Evolutionary conservation across 2,113 vertebrate genomes (phyloP).

Genomic region (Nematolebias whitei): DNA sequence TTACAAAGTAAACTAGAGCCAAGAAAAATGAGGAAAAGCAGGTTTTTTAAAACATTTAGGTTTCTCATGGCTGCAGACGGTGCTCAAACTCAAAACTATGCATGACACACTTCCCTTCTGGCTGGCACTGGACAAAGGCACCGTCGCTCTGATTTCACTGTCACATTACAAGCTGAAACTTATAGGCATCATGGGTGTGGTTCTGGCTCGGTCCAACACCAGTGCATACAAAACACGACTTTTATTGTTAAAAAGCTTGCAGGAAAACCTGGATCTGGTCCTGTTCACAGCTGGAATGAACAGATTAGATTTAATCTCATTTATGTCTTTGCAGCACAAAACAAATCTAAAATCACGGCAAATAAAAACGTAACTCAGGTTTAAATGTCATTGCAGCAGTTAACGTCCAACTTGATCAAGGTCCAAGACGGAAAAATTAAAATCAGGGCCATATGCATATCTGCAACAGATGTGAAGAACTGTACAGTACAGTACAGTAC

Average conservation of each 20-base stretch:
- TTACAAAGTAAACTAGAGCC: conserved; percentile 2
- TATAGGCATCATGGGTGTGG: conserved; percentile 4
- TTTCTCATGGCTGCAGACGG: conserved; percentile 61
- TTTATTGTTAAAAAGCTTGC: background rate
- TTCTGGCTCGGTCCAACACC: background rate
- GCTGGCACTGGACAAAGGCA: conserved; percentile 30
- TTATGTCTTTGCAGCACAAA: conserved; percentile 8
- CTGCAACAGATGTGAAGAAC: conserved; percentile 17
- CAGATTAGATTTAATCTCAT: conserved; percentile 27
- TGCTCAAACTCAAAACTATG: conserved; percentile 66
- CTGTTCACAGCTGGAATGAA: background rate
- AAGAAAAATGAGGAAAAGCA: conserved; percentile 9
- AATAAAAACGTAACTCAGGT: conserved; percentile 22
- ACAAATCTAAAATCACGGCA: conserved; percentile 20
- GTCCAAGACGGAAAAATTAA: conserved; percentile 24
- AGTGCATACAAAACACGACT: background rate
- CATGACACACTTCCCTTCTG: conserved; percentile 59
- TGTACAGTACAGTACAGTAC: no score
- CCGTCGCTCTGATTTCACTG: conserved; percentile 13
- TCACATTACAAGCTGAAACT: conserved; percentile 49
- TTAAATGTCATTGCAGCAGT: background rate
- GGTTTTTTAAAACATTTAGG: background rate
- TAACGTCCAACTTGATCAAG: conserved; percentile 13
- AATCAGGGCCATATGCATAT: conserved; percentile 53
- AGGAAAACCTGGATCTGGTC: no score